phyloP scores from a whole-genome alignment of 2,797 vertebrate species.

The Delichon dasypus region DNA sequence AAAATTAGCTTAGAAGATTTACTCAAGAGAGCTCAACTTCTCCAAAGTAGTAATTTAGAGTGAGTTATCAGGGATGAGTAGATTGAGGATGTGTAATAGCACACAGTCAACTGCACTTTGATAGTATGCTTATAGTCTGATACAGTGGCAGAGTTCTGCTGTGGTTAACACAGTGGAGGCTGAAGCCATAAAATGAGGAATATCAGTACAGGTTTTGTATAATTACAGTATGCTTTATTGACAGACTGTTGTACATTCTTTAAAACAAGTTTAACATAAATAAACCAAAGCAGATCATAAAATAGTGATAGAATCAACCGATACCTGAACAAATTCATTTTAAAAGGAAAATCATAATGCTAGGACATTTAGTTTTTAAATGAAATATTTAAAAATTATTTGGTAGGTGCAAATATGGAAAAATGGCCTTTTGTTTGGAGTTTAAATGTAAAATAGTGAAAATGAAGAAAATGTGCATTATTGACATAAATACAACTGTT shows the following conservation, averaged over 20 bases:
- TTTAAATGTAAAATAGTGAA: background rate
- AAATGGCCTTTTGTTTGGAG: background rate
- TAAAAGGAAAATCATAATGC: background rate
- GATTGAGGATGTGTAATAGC: background rate
- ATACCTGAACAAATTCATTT: background rate
- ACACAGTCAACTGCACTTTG: background rate
- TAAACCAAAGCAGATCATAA: background rate
- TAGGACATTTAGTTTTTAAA: background rate
- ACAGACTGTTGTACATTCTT: background rate
- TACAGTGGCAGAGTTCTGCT: background rate
- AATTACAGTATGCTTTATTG: background rate
- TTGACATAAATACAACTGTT: background rate
- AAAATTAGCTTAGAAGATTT: slow-evolving; percentile 8
- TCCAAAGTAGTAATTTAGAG: background rate
- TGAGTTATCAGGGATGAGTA: background rate
- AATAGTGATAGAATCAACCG: background rate
- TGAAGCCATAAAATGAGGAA: background rate
- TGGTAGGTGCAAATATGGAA: background rate
- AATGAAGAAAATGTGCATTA: background rate
- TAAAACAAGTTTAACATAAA: background rate
- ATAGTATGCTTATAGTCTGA: background rate
- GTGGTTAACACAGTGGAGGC: background rate
- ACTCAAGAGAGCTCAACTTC: background rate
- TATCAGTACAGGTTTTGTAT: background rate
- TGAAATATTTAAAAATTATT: background rate